Conservation (phyloP, 2,888 invertebrate genomes). For the Cancer borealis region DNA sequence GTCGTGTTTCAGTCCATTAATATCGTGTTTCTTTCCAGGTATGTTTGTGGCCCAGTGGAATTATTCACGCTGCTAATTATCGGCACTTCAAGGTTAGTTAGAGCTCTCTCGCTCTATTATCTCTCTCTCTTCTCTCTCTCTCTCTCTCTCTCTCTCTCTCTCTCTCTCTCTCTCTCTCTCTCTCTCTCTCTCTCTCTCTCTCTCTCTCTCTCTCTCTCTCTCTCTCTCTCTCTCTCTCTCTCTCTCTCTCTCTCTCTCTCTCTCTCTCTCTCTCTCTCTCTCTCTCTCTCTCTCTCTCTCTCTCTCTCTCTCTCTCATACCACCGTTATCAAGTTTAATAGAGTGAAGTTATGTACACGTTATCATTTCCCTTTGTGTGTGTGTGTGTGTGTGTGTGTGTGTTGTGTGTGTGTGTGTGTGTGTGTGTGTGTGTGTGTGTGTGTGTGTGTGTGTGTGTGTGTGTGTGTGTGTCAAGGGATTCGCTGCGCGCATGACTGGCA, state of each 20-base stretch:
- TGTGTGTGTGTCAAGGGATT: background rate
- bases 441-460: too few relatives aligned
- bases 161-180: conserved; percentile 11
- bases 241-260: background rate
- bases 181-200: conserved; percentile 11
- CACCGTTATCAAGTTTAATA: background rate
- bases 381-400: too few relatives aligned
- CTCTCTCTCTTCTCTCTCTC: too few relatives aligned
- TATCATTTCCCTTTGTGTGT: background rate
- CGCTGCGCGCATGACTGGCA: background rate
- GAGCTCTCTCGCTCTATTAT: too few relatives aligned
- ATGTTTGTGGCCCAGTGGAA: background rate
- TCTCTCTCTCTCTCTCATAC: background rate
- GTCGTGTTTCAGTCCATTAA: background rate
- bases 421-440: too few relatives aligned
- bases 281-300: background rate
- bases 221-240: background rate
- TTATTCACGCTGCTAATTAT: background rate
- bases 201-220: background rate
- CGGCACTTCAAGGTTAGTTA: background rate
- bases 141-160: background rate
- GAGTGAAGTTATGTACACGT: background rate
- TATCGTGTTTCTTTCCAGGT: background rate
- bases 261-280: conserved; percentile 11
- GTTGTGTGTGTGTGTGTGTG: too few relatives aligned